These are phyloP conservation scores for Tenthredo notha DNA, from an alignment of 2,888 invertebrate species.

Conservation along the genomic window DNA sequence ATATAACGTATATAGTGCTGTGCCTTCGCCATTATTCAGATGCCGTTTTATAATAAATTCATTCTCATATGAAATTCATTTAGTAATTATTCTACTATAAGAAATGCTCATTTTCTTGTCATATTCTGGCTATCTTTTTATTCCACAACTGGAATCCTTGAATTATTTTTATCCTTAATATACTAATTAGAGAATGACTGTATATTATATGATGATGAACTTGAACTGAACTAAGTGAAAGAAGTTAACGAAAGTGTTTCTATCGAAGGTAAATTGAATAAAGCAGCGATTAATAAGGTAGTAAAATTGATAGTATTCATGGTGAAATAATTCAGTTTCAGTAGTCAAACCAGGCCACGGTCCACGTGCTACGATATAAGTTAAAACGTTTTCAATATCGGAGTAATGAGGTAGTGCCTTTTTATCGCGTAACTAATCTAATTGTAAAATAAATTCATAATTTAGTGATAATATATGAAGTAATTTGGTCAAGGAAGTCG, in stretches of 20 bases:
- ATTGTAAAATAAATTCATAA: background rate
- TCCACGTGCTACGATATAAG: background rate
- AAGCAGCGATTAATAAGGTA: slow-evolving; percentile 16
- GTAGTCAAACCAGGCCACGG: slow-evolving; percentile 29
- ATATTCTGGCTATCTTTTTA: background rate
- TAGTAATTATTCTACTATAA: background rate
- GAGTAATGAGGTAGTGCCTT: background rate
- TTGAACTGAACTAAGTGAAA: background rate
- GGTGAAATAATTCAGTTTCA: slow-evolving; percentile 44
- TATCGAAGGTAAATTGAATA: slow-evolving; percentile 24
- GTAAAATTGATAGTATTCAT: slow-evolving; percentile 18
- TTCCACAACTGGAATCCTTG: background rate
- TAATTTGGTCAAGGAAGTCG: slow-evolving; percentile 51
- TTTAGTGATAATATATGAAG: background rate
- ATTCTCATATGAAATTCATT: slow-evolving; percentile 52
- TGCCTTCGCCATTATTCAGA: slow-evolving; percentile 68
- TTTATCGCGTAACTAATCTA: background rate
- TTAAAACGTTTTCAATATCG: background rate
- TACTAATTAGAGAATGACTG: background rate
- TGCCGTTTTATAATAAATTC: slow-evolving; percentile 71
- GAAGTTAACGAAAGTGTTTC: background rate
- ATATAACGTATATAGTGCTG: slow-evolving; percentile 67
- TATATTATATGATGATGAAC: background rate
- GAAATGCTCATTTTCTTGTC: no score
- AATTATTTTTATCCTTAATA: background rate